Base-by-base conservation (phyloP, 2,888 invertebrate species). In the Pyrgus malvae region DNA sequence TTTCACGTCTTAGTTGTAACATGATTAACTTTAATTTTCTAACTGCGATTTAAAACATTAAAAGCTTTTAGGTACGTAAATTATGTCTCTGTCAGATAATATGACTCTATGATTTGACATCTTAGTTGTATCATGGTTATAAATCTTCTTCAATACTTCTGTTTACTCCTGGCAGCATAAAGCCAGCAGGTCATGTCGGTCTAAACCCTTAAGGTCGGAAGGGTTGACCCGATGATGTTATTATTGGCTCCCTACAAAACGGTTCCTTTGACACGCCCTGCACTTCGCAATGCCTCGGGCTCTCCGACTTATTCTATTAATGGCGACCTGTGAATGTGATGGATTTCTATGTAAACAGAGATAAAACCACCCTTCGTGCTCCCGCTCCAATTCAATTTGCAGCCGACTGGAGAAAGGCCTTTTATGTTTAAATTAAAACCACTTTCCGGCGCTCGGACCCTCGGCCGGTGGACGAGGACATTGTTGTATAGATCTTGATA, bases 261-360 rank as follows among this genome's bases (percentile, higher is more conserved):
- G 76, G 72, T 71, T 74, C 71, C 77, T 79, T 75, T 75, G 75
- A 72, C 74, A 73, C 74, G 74, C 73, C 70, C 74, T 67, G 64
- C 62, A 60, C 58, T 61, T 63, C 61, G 60, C 58, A 45, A 56
- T 25, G 53, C 51, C 53, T 56, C 55, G 60, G 48, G 63, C 46
- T 46, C 54, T 59, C 65, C 65, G 58, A 63, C 63, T 63, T 62
- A 55, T 62, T 62, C 56, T 62, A 64, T 63, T 61, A 65, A 63
- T 59, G 56, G 3, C 56, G 61, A 63, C 59, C 54, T 50, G 60
- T 56, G 53, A 41, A 46, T 55, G 62, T 55, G 65, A 60, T 56
- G 59, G 63, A 37, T 42, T 45, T 19, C 42, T 42, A 42, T 51
- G 53, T 53, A 53, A 53, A 53, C 53, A 53, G 31, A 53, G 53